Percentiles rank a stretch among this genome's conserved stretches.
These are phyloP conservation scores for Phenganax marumi DNA, from an alignment of 92 coral and sea anemone genomes.

Conservation along the genomic window DNA sequence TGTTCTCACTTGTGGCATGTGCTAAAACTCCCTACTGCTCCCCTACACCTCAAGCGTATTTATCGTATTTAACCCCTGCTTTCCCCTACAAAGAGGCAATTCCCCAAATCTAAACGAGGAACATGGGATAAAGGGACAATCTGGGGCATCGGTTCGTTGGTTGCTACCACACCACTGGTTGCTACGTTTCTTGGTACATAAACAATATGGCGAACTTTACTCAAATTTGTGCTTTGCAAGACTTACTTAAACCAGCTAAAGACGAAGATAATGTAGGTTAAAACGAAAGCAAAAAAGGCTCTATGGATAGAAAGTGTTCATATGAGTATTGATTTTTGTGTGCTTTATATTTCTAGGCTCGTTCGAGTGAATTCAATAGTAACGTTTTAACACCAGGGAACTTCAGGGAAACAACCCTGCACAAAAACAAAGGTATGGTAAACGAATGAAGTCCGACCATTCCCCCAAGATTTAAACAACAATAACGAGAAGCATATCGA, in stretches of 20 bases:
- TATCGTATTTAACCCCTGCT: no score
- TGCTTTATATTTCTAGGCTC: not conserved
- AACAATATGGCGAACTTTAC: slow-evolving; percentile 70
- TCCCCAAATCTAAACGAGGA: no score
- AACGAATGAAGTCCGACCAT: no score
- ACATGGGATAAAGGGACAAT: no score
- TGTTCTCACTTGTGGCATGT: no score
- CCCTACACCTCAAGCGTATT: no score
- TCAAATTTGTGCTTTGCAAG: slow-evolving; percentile 61
- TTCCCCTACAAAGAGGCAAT: no score
- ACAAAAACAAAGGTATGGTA: slow-evolving; percentile 20
- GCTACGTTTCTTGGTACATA: slow-evolving; percentile 20
- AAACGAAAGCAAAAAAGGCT: slow-evolving; percentile 10
- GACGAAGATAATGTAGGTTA: slow-evolving; percentile 70
- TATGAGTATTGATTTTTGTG: not conserved
- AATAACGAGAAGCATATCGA: no score
- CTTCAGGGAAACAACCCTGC: slow-evolving; percentile 50
- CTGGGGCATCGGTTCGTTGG: no score
- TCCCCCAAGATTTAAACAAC: no score
- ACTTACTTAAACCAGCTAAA: slow-evolving; percentile 68
- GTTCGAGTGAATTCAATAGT: slow-evolving; percentile 44
- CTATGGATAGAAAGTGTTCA: not conserved
- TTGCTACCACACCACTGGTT: no score
- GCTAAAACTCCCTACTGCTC: no score
- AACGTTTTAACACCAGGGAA: slow-evolving; percentile 64